A percentile compares a stretch with the other conserved stretches of the same genome.
phyloP scores from a whole-genome alignment of 2,113 vertebrate species.

The Chinchilla lanigera region DNA sequence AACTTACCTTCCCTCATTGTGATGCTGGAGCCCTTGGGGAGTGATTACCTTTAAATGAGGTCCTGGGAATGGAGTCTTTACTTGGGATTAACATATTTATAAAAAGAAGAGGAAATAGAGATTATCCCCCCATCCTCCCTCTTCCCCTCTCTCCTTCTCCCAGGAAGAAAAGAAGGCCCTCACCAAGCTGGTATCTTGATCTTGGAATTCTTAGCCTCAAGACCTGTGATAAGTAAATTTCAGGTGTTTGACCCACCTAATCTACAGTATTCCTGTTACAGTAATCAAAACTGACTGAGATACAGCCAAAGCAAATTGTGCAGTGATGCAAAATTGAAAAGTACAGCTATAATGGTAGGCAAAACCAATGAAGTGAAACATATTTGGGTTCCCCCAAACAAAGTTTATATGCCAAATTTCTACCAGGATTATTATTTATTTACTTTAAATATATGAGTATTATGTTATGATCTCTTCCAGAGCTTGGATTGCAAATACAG shows the following conservation, averaged over 20 bases:
- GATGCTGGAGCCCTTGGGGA: background rate
- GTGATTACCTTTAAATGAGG: background rate
- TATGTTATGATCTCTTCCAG: background rate
- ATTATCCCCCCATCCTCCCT: too few species aligned
- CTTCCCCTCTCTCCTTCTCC: background rate
- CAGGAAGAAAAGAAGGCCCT: background rate
- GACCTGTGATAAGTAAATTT: background rate
- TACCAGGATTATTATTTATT: background rate
- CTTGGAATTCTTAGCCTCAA: background rate
- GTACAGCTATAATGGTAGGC: background rate
- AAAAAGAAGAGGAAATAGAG: background rate
- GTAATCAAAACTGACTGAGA: background rate
- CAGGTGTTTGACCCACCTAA: background rate
- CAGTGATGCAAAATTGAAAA: background rate
- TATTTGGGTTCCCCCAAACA: background rate
- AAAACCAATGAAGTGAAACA: conserved; percentile 41
- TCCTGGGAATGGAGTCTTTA: background rate
- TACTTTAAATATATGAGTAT: conserved; percentile 7
- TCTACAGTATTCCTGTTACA: background rate
- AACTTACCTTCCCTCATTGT: background rate
- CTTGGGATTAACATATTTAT: background rate
- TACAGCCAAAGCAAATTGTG: background rate
- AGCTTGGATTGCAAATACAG: conserved; percentile 3
- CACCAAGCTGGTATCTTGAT: background rate
- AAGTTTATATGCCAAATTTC: background rate